phyloP scores from a whole-genome alignment of 2,888 invertebrate genomes.

The Ennomos quercinarius region DNA sequence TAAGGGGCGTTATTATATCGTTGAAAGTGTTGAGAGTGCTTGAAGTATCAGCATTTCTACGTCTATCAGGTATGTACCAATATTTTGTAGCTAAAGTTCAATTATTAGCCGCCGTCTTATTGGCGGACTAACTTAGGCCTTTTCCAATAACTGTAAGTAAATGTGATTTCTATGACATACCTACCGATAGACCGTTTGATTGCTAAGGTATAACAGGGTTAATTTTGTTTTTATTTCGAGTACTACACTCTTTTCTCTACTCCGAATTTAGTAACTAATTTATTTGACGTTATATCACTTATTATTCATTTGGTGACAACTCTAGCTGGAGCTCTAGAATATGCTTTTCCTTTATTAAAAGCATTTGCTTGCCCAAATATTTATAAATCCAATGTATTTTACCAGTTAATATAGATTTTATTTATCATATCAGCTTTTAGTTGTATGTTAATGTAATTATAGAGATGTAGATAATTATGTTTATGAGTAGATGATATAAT shows the following conservation, averaged over 20 bases:
- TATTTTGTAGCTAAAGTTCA: conserved; percentile 51
- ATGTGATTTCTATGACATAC: conserved; percentile 35
- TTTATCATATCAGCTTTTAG: conserved; percentile 78
- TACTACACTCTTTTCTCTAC: conserved; percentile 46
- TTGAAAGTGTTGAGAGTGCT: conserved; percentile 75
- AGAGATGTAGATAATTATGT: conserved; percentile 66
- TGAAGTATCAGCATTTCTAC: conserved; percentile 63
- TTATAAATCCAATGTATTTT: conserved; percentile 65
- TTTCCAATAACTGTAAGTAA: conserved; percentile 31
- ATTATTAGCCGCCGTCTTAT: conserved; percentile 38
- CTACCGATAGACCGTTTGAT: conserved; percentile 46
- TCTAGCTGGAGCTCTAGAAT: conserved; percentile 37
- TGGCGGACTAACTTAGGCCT: conserved; percentile 34
- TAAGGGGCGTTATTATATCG: conserved; percentile 64
- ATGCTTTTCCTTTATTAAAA: conserved; percentile 53
- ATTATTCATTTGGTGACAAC: conserved; percentile 48
- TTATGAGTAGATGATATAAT: conserved; percentile 50
- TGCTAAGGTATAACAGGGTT: conserved; percentile 72
- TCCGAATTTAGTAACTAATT: conserved; percentile 56
- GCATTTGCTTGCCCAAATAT: conserved; percentile 70
- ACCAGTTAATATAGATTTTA: conserved; percentile 78
- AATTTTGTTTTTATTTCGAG: conserved; percentile 57
- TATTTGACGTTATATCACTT: conserved; percentile 55
- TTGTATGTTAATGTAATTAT: conserved; percentile 65
- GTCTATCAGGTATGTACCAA: conserved; percentile 74